These are phyloP conservation scores for Lissonota sp. DNA, from an alignment of 2,888 invertebrate species.

Conservation along the genomic window DNA sequence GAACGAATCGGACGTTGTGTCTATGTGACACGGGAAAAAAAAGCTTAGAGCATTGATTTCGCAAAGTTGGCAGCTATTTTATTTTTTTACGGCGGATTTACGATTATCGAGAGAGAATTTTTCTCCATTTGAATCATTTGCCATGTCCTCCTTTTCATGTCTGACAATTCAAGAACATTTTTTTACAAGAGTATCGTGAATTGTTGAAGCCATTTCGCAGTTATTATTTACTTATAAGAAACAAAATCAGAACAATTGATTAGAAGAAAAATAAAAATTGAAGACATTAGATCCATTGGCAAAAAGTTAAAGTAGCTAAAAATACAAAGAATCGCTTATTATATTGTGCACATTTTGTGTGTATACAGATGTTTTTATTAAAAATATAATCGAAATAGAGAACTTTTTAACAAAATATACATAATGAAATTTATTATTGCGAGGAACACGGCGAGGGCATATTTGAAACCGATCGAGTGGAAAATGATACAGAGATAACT, in stretches of 20 bases:
- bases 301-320: conserved; percentile 77
- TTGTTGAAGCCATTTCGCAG: conserved; percentile 40
- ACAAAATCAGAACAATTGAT: conserved; percentile 52
- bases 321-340: conserved; percentile 71
- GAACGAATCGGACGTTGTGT: conserved; percentile 48
- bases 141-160: conserved; percentile 50
- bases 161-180: conserved; percentile 2
- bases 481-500: conserved; percentile 3
- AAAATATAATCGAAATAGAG: conserved; percentile 45
- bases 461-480: conserved; percentile 28
- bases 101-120: conserved; percentile 44
- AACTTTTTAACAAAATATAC: conserved; percentile 53
- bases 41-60: conserved; percentile 51
- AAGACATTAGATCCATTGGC: conserved; percentile 55
- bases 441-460: conserved; percentile 16
- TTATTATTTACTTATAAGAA: conserved; percentile 22
- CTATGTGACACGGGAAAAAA: conserved; percentile 30
- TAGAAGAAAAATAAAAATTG: conserved; percentile 51
- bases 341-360: conserved; percentile 66
- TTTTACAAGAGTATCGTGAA: conserved; percentile 60
- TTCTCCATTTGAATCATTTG: conserved; percentile 60
- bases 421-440: conserved; percentile 61
- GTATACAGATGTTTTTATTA: conserved; percentile 76
- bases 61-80: conserved; percentile 78
- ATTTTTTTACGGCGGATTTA: conserved; percentile 73